Base-by-base conservation (phyloP, 2,113 vertebrate species). In the Nannobrachium achirus region DNA sequence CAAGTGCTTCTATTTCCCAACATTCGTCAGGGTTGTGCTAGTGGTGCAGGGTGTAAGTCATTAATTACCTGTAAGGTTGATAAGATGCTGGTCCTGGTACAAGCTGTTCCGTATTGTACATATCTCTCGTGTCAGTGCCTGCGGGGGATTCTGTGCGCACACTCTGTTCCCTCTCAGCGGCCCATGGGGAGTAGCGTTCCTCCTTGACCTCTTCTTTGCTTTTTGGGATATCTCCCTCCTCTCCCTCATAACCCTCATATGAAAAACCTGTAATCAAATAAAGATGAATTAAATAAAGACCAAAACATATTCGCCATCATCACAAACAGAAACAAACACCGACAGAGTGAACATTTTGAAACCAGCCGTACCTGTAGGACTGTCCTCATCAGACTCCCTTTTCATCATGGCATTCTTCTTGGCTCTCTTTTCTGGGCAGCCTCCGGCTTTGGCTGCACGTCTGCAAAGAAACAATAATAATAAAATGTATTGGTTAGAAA, bases 41-140 rank as follows among this genome's bases (percentile, higher is more conserved):
- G 25, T 33, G 25, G 25, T 33, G 25, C 18, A 19, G 6, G 10
- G 9, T 19, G 59, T 6, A 13, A 11, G n/a, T 14, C n/a, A n/a
- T n/a, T n/a, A 56, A 64, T 87, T 83, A 95, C 95, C 94, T 94
- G 67, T 93, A 94, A 0, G 88, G 88, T 75, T 94, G 94, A 81
- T 94, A 95, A 48, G 91, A 86, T 0, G 91, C 82, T 0, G 92
- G 88, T 0, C 91, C 85, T 0, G 94, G 94, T 52, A 94, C 94
- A 0, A 93, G 93, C 88, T 95, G 95, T 83, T 96, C 95, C 0
- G 92, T 58, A 77, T 88, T 83, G 82, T 93, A 90, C 3, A 86
- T 33, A 4, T 95, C 93, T 41, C 92, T 90, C 56, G 86, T 71
- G 1, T 94, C 94, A 0, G 89, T 53, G 0, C 87, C 87, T 1